Base-by-base conservation (phyloP, 2,888 invertebrate genomes). In the Monoplex corrugatus region DNA sequence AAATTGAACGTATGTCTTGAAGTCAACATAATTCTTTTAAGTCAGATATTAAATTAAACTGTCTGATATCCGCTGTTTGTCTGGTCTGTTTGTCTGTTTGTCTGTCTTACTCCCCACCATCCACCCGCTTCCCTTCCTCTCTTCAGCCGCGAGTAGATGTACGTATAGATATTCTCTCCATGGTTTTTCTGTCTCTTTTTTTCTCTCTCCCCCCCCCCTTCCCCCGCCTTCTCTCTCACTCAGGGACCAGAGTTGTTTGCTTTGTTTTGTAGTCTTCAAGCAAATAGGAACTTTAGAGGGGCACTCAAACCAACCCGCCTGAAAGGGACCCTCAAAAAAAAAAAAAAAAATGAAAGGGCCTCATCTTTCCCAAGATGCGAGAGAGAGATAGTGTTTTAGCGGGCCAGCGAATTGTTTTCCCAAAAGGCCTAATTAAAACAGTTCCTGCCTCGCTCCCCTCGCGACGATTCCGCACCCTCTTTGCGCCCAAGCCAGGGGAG, bases 381-480 rank as follows among this genome's bases (percentile, higher is more conserved):
- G 32, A 75, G 80, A 80, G 80, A 78, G 87, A 87, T 80, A 80
- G 57, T 87, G 87, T 80, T 87, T 80, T 87, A 87, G 80, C 57
- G 45, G 28, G 28, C 44, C 50, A 40, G 80, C 45, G 35, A 80
- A 45, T 87, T 87, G 87, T 87, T 87, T 87, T 87, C 87, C 87
- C 87, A 80, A 45, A 57, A 87, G 87, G 80, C 80, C 87, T 57
- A 80, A 87, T 87, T 87, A 87, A 87, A 87, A 87, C 87, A 87
- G 78, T 80, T 87, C 87, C 87, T 87, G 72, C 87, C 80, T 87
- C 87, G 28, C 87, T 50, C 45, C 50, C 78, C 50, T 32, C n/a
- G 43, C 38, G 78, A 68, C 78, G 45, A 75, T 28, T 40, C 23
- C 10, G 78, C 35, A 23, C 50, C 78, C n/a, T 23, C 44, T 16